Conservation (phyloP, 2,113 vertebrate species). For the Xerus inauris region DNA sequence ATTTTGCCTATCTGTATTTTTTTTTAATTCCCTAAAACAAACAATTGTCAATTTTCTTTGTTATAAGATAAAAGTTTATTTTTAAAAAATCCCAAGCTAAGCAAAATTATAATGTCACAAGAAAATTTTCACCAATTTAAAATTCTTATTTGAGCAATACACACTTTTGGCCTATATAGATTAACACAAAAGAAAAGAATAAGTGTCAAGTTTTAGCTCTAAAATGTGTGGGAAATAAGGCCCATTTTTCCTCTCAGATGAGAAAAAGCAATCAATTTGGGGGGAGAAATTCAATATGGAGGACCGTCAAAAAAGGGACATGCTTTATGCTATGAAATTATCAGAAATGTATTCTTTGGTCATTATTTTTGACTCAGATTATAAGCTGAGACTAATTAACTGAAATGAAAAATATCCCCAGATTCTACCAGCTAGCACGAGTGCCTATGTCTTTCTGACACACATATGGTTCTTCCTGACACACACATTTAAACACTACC, state of each 20-base stretch:
- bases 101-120: conserved; percentile 16
- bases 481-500: background rate
- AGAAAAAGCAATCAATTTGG: conserved; percentile 29
- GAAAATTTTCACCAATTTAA: conserved; percentile 35
- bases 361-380: background rate
- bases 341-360: background rate
- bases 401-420: background rate
- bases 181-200: background rate
- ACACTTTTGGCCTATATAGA: background rate
- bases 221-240: background rate
- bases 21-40: background rate
- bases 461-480: background rate
- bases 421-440: background rate
- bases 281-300: background rate
- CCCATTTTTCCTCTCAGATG: conserved; percentile 5
- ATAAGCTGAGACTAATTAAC: background rate
- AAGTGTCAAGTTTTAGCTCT: conserved; percentile 40
- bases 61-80: conserved; percentile 7
- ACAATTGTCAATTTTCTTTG: background rate
- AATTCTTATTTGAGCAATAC: background rate
- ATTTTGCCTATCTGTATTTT: background rate
- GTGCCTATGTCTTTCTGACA: background rate
- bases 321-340: background rate
- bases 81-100: background rate
- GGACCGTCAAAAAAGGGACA: background rate